Conservation (phyloP, 1,140 invertebrate species). For the Pteromalus puparum region DNA sequence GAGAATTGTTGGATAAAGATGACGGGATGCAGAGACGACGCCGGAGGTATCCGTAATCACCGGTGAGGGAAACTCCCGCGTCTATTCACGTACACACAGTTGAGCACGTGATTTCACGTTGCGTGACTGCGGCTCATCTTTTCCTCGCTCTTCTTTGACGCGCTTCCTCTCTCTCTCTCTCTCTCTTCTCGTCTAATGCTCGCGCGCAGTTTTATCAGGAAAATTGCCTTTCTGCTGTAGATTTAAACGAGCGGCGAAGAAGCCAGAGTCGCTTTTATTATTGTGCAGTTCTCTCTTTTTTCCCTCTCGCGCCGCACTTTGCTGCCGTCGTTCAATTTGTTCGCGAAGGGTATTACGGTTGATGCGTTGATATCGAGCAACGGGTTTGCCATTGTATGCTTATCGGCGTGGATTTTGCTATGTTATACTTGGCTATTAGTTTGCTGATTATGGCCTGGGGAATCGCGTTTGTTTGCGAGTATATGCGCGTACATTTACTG, state of each 20-base stretch:
- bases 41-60: background rate
- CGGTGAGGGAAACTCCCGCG: background rate
- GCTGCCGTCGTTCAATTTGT: too few species aligned
- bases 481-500: background rate
- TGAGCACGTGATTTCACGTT: background rate
- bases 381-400: background rate
- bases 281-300: too few species aligned
- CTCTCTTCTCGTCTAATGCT: background rate
- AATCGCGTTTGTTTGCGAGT: background rate
- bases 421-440: too few species aligned
- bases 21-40: background rate
- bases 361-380: background rate
- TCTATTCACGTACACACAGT: background rate
- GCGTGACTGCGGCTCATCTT: slow-evolving; percentile 4
- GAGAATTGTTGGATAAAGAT: background rate
- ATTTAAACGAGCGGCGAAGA: background rate
- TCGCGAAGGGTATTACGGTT: background rate
- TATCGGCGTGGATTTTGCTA: background rate
- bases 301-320: background rate
- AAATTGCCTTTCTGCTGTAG: background rate
- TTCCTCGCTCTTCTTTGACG: background rate
- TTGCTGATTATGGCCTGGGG: background rate
- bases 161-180: background rate
- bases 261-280: too few species aligned
- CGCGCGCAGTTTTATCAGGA: background rate